Conservation (phyloP, 2,797 vertebrate genomes). For the Sebastes paucispinis region DNA sequence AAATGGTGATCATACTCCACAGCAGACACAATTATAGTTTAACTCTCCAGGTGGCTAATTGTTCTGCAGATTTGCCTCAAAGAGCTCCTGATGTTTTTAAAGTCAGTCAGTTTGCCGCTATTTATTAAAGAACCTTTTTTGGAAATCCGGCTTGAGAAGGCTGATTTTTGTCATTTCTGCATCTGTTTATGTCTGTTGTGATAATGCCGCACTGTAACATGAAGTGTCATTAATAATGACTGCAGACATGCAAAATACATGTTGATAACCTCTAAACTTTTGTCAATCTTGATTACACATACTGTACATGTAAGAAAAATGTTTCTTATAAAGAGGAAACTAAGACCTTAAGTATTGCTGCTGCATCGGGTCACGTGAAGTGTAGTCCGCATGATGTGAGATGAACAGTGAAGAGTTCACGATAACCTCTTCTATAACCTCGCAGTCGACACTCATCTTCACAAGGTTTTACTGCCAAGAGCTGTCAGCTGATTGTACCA, state of each 20-base stretch:
- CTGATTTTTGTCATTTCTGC: conserved; percentile 14
- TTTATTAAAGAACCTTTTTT: conserved; percentile 75
- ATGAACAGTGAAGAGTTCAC: conserved; percentile 39
- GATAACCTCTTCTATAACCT: conserved; percentile 47
- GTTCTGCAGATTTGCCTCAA: conserved; percentile 21
- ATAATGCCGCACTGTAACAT: neutral
- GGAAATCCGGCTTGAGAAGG: conserved; percentile 13
- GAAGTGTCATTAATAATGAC: conserved; percentile 2
- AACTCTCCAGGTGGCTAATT: conserved; percentile 22
- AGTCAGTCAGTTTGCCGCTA: conserved; percentile 63
- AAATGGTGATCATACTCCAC: conserved; percentile 7
- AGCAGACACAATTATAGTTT: conserved; percentile 12
- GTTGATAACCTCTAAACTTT: neutral
- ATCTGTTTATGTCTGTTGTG: neutral
- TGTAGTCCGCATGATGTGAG: neutral
- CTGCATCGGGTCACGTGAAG: neutral
- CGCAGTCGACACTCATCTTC: conserved; percentile 30
- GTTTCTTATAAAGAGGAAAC: neutral
- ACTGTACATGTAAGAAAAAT: neutral
- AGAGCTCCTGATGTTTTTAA: conserved; percentile 61
- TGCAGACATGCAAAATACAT: conserved; percentile 16
- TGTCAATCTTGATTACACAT: neutral
- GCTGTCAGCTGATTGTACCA: conserved; percentile 13
- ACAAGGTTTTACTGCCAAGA: conserved; percentile 31
- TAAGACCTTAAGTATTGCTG: neutral